Evolutionary conservation across 1,140 invertebrate species (phyloP), one percentile per base, ranked within the genome.

Genomic region (Zaprionus kolodkinae): DNA sequence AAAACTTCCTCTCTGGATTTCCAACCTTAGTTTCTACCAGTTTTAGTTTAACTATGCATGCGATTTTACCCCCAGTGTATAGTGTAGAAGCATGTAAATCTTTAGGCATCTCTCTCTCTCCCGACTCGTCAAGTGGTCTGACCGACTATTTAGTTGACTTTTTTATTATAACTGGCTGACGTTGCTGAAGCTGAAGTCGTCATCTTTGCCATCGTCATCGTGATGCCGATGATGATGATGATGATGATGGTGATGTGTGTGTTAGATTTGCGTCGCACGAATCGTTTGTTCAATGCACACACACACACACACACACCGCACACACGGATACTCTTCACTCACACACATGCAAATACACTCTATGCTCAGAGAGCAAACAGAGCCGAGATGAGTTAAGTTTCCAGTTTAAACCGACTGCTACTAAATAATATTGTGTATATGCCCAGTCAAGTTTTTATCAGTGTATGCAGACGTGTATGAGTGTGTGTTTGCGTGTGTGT

Each of bases 261-360:
- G 83, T 83, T 88, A 87, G 83, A 87, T 88, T 83, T 87, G 83
- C 83, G 83, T 87, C 84, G 84, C 69, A 83, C 69, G 52, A 81
- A 87, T 73, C 79, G 64, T 83, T 87, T 87, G 70, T 52, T 40
- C 73, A 81, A 54, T 72, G 72, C 70, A 84, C 64, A 84, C 73
- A 77, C 36, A 73, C 10, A 15, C 70, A 84, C 64, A 84, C 73
- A 77, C 36, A 73, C 10, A 15, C n/a, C n/a, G n/a, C 64, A 84
- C 73, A 77, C 36, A 73, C 10, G 13, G 27, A 30, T 30, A 30
- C 27, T 30, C 27, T 30, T 21, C 40, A 68, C 38, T 80, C 10
- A 21, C 15, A 66, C 12, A 69, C 25, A 69, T 40, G 11, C 30
- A 12, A 52, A 36, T 1, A 60, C 9, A 17, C 48, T 40, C 21